Base-by-base conservation (phyloP, 2,113 vertebrate species). In the Cygnus buccinator region DNA sequence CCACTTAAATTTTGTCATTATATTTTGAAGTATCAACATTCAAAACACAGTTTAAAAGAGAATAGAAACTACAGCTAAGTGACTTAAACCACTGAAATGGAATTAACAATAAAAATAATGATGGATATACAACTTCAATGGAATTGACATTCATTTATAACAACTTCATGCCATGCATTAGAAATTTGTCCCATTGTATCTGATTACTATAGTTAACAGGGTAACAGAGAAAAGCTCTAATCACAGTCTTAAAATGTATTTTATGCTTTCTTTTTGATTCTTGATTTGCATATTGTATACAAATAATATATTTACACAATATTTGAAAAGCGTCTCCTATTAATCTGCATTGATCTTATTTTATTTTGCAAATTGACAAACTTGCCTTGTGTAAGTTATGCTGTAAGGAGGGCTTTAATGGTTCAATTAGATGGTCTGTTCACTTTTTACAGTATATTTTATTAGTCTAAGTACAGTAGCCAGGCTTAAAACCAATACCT, bases 401-500 rank as follows among this genome's bases (percentile, higher is more conserved):
- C 22, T 26, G 22, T 94, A 95, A 96, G 29, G 61, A 65, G 44
- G 84, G 22, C 20, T 78, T 84, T 95, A 82, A 73, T 18, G 25
- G 39, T 37, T 89, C 74, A 65, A 43, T 82, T 62, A 87, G 88
- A 58, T 7, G 11, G 37, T 87, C 6, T 48, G 19, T 37, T 93
- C 62, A 19, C 70, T 76, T 87, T 89, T 89, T 82, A 68, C 62
- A 65, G 35, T 75, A 58, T 14, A 37, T 91, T 90, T 93, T 95
- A 68, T 82, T 79, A 54, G 41, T 55, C 31, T 82, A 70, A 94
- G 48, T 65, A 33, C 1, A 0, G 61, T 84, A 81, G 52, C 28
- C 76, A 84, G 76, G 52, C 66, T 93, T 92, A 93, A 96, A 94
- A 61, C 46, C 63, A 81, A 54, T 84, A 94, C 83, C 66, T 97